phyloP scores from a whole-genome alignment of 2,113 vertebrate genomes.

The Glaucomys volans region DNA sequence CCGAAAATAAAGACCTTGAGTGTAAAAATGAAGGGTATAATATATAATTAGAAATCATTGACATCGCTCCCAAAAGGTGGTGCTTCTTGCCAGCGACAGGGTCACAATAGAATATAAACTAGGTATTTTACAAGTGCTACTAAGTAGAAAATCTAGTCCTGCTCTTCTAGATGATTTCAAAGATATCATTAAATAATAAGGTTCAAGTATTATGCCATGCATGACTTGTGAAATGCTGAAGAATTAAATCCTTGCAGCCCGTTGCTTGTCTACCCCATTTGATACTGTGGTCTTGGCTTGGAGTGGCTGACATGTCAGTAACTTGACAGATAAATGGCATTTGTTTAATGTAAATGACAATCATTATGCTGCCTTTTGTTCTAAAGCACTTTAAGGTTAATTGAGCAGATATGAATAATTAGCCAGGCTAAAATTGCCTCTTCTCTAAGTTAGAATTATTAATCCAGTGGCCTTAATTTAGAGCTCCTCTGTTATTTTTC shows the following conservation, averaged over 20 bases:
- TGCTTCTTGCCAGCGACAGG: background rate
- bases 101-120: slow-evolving; percentile 37
- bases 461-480: slow-evolving; percentile 82
- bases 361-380: slow-evolving; percentile 80
- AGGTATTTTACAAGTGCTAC: slow-evolving; percentile 40
- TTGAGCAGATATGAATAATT: slow-evolving; percentile 86
- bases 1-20: background rate
- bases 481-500: slow-evolving; percentile 66
- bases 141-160: background rate
- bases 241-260: slow-evolving; percentile 34
- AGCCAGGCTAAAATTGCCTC: slow-evolving; percentile 79
- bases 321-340: slow-evolving; percentile 79
- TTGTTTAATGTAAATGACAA: slow-evolving; percentile 85
- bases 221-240: slow-evolving; percentile 57
- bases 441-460: slow-evolving; percentile 79
- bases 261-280: slow-evolving; percentile 66
- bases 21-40: background rate
- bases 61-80: background rate
- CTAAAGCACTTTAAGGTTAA: slow-evolving; percentile 85
- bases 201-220: background rate
- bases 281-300: slow-evolving; percentile 53
- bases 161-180: background rate
- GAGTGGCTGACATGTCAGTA: slow-evolving; percentile 72
- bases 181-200: background rate
- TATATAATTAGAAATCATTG: slow-evolving; percentile 36